Evolutionary conservation across 2,113 vertebrate genomes (phyloP), one percentile per base, ranked within the genome.

Genomic region (Dromaius novaehollandiae): DNA sequence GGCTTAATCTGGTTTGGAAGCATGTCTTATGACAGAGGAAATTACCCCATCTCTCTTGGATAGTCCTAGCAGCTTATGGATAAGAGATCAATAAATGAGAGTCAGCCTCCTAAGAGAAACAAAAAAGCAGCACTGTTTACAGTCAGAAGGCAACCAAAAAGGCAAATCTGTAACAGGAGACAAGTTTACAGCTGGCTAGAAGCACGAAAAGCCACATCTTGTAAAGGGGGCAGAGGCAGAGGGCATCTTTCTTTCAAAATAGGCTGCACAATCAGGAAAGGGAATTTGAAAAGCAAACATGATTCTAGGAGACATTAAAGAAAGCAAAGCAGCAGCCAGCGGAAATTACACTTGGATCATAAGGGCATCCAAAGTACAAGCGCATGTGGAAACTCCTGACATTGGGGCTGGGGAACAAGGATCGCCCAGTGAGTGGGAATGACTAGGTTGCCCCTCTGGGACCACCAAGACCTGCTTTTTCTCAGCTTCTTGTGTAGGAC

Each of bases 111-210:
- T 30, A 38, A 53, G 18, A 71, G 50, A 60, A 94, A 50, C n/a
- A 71, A 76, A 63, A 61, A 84, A 65, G 44, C 46, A 58, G 58
- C 64, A 74, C 66, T 4, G 15, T 83, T 85, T 82, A 92, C 53
- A 91, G 92, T 36, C 51, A 82, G 71, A 53, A 74, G 93, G 77
- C 66, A 65, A 73, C 48, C 22, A 40, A 76, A 96, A 94, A 89
- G 93, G 86, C 73, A 89, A 8, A 16, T 86, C 88, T 88, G 70
- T 85, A 73, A 56, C 56, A 92, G 82, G 82, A 88, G 89, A 80
- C 51, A 46, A 69, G 74, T 75, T 96, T 90, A 82, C 34, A 65
- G 18, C 80, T 64, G 40, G 73, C 75, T 17, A 77, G 50, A 81
- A 70, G 56, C 66, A 88, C 28, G 65, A 83, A 82, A 75, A 92